Evolutionary conservation across 1,140 invertebrate species (phyloP).

Genomic region (Bactericera cockerelli): DNA sequence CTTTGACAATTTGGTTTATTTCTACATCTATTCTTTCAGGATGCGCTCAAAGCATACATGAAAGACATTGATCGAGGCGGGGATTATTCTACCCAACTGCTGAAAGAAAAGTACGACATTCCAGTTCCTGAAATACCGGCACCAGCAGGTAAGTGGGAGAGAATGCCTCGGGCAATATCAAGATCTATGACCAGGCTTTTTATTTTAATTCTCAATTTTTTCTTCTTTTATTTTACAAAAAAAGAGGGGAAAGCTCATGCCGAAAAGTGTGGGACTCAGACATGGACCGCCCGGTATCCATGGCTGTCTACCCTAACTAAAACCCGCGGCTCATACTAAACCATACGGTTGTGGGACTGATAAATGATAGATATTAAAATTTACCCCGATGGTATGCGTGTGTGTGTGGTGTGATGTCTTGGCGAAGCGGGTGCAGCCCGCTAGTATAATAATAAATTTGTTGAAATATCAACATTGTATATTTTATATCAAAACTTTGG

Average conservation of each 20-base stretch:
- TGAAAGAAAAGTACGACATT: slow-evolving; percentile 23
- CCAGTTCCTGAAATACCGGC: slow-evolving; percentile 12
- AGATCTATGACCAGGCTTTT: slow-evolving; percentile 25
- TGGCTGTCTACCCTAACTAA: too few relatives aligned
- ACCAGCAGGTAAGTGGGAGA: slow-evolving; percentile 28
- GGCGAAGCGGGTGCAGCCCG: too few relatives aligned
- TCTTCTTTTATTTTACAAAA: too few relatives aligned
- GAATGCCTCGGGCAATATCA: slow-evolving; percentile 23
- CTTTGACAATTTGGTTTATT: too few relatives aligned
- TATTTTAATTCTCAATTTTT: too few relatives aligned
- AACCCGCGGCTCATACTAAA: slow-evolving; percentile 11
- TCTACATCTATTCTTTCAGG: slow-evolving; percentile 28
- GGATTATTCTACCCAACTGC: slow-evolving; percentile 47
- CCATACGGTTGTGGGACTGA: too few relatives aligned
- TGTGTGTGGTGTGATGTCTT: slow-evolving; percentile 84
- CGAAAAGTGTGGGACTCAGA: too few relatives aligned
- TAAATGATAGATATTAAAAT: slow-evolving; percentile 56
- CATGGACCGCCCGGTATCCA: too few relatives aligned
- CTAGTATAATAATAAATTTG: too few relatives aligned
- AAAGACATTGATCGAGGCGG: slow-evolving; percentile 56
- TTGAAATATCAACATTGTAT: too few relatives aligned
- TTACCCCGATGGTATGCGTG: slow-evolving; percentile 47
- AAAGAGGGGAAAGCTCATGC: too few relatives aligned
- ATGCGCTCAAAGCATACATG: slow-evolving; percentile 64
- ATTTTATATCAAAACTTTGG: too few relatives aligned